Base-by-base conservation (phyloP, 2,888 invertebrate species). In the Agrochola litura region DNA sequence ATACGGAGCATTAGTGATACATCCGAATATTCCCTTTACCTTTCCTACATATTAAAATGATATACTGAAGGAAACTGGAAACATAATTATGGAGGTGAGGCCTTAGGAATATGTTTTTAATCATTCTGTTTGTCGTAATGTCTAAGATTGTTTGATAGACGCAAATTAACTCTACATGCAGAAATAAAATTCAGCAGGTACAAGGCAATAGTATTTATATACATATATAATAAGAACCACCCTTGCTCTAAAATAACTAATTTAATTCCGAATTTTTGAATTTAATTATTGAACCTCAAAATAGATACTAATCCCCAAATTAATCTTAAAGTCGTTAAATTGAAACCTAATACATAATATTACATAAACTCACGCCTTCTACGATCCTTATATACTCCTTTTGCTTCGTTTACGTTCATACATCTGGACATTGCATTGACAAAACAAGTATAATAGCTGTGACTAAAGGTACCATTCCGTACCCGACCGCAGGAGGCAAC, bases 21-120 rank as follows among this genome's bases (percentile, higher is more conserved):
- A 43, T 58, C 8, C 37, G 54, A 61, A 69, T 74, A 74, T 83
- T 64, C 70, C 25, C 58, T 83, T 49, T 78, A 67, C 66, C 46
- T 84, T 69, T 30, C 46, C 46, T n/a, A 43, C 69, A n/a, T 52
- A 66, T 41, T 66, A 82, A 46, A 46, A 76, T 66, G 49, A 58
- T 25, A 30, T 49, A 63, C 56, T 30, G 19, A 63, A 67, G 56
- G 67, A 58, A 73, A 37, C 25, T 25, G 41, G 22, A 63, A 61
- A 66, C 10, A 12, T 54, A 66, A 71, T 64, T 54, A 25, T 1
- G 37, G 9, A 30, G 54, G 16, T 25, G 25, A n/a, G 19, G 25
- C 2, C 43, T 14, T 41, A 41, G 12, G 3, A 41, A 41, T 54
- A 25, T 54, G n/a, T 52, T 25, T 78, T 41, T 66, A 25, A 46